Conservation (phyloP, 1,140 invertebrate species). For the Zaprionus inermis region DNA sequence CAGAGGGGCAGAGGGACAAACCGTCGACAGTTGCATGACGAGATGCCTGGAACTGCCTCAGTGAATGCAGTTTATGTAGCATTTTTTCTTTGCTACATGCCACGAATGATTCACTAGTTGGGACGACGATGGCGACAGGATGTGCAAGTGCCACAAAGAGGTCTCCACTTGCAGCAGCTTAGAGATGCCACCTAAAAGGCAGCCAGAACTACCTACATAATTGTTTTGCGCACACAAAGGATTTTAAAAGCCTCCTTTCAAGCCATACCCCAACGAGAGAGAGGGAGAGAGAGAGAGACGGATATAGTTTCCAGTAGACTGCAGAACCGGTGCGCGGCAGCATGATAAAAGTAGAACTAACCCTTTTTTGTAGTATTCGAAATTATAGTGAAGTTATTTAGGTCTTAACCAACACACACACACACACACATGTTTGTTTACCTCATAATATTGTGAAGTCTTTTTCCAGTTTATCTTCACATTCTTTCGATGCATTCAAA, state of each 20-base stretch:
- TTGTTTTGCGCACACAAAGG: slow-evolving; percentile 47
- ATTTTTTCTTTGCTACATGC: slow-evolving; percentile 53
- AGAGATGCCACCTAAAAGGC: slow-evolving; percentile 59
- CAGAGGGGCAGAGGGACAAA: slow-evolving; percentile 26
- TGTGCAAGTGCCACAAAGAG: slow-evolving; percentile 75
- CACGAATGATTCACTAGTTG: slow-evolving; percentile 75
- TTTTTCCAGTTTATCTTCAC: not conserved
- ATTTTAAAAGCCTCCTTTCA: slow-evolving; percentile 28
- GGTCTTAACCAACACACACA: not conserved
- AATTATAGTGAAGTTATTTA: slow-evolving; percentile 1
- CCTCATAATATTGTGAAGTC: not conserved
- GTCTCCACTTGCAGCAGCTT: slow-evolving; percentile 56
- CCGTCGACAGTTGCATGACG: slow-evolving; percentile 78
- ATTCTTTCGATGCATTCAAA: not conserved
- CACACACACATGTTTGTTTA: not conserved
- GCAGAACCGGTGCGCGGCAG: not conserved
- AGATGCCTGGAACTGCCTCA: slow-evolving; percentile 58
- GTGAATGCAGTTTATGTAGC: slow-evolving; percentile 66
- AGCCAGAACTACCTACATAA: slow-evolving; percentile 32
- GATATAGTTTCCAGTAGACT: not conserved
- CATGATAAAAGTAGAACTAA: not conserved
- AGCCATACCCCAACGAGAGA: not conserved
- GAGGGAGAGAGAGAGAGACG: not conserved
- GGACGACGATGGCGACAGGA: slow-evolving; percentile 54
- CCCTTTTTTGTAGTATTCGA: not conserved